phyloP scores from a whole-genome alignment of 2,888 invertebrate species.

The Lasius fuliginosus region DNA sequence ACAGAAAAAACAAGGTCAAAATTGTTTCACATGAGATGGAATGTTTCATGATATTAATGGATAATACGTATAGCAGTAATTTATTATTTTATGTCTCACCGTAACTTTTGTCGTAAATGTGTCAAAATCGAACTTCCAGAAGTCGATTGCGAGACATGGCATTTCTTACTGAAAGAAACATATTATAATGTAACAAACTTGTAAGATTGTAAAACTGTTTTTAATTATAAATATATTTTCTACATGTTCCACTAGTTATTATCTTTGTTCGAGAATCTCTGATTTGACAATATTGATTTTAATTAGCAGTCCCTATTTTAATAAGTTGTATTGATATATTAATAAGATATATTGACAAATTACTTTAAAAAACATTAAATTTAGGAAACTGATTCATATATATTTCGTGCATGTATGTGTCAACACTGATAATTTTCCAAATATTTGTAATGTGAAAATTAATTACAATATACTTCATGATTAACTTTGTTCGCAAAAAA shows the following conservation, averaged over 20 bases:
- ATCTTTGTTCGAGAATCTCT: neutral
- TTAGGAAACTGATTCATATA: neutral
- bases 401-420: neutral
- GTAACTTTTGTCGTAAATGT: slow-evolving; percentile 8
- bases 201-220: neutral
- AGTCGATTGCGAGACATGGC: slow-evolving; percentile 43
- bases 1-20: slow-evolving; percentile 30
- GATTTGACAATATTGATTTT: neutral
- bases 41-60: neutral
- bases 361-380: neutral
- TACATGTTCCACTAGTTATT: neutral
- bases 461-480: neutral
- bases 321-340: neutral
- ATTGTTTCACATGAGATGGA: slow-evolving; percentile 1
- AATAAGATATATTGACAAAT: neutral
- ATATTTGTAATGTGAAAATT: neutral
- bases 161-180: slow-evolving; percentile 63
- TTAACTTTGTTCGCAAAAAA: neutral
- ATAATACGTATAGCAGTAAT: slow-evolving; percentile 48
- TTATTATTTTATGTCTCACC: slow-evolving; percentile 60
- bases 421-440: neutral
- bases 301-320: neutral
- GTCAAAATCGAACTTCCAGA: slow-evolving; percentile 56
- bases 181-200: neutral
- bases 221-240: neutral